Base-by-base conservation (phyloP, 2,888 invertebrate species). In the Dryocosmus kuriphilus region DNA sequence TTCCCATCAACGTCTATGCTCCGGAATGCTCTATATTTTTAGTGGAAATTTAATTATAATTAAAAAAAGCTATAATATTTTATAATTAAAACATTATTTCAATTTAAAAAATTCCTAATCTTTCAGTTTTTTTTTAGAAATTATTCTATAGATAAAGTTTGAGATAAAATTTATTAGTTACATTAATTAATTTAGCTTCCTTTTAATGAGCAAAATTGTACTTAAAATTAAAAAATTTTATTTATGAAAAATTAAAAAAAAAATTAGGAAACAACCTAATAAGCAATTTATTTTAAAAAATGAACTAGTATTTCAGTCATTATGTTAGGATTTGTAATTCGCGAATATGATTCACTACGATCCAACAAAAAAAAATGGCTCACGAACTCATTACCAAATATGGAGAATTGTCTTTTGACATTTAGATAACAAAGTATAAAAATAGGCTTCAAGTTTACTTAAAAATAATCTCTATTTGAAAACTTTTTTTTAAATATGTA, bases 1-100 rank as follows among this genome's bases (percentile, higher is more conserved):
- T 95, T 98, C 62, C 96, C 97, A 90, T 98, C 98, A 81, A 98
- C 96, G 89, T 99, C 98, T 96, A 98, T 97, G 75, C 96, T 94
- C 74, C 97, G 95, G 91, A 99, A 98, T 83, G 96, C 92, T 89
- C 97, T 96, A 85, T 63, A 83, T 38, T 24, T 6, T 24, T 46
- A 41, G n/a, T n/a, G 46, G n/a, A 74, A 86, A 4, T 14, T 57
- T 7, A 30, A 11, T 35, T 35, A 22, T 35, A 75, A 41, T 32
- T 1, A 7, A 46, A 76, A n/a, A 63, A 27, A 46, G 19, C 8
- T 62, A 16, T 5, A 32, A 63, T 11, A 4, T 1, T 63, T 63
- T 32, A 63, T 14, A 32, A 63, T n/a, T 35, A 32, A 22, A 8
- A 27, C 7, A 51, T 22, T 32, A 65, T 76, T 30, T 57, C 2